Percentiles rank a stretch among this genome's conserved stretches.
Evolutionary conservation across 2,113 vertebrate species (phyloP).

Genomic region (Stegostoma tigrinum): DNA sequence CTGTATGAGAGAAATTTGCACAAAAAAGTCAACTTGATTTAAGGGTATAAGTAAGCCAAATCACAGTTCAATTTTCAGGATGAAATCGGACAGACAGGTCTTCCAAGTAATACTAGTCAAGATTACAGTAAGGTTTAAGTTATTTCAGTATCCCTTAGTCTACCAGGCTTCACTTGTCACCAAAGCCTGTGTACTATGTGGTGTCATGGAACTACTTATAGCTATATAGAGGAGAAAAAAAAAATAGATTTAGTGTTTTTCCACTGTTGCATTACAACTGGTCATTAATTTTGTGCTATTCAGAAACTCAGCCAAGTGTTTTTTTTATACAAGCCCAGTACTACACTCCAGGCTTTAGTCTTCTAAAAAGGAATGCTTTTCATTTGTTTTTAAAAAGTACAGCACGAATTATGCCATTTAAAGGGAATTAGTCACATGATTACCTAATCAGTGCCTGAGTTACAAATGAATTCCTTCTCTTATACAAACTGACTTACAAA

Average conservation of each 20-base stretch:
- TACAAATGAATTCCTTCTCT: no score
- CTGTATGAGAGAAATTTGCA: neutral
- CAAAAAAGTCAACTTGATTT: neutral
- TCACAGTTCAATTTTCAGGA: neutral
- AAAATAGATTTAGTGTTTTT: neutral
- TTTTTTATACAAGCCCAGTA: neutral
- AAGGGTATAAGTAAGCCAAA: neutral
- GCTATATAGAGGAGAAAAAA: neutral
- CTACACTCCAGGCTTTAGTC: neutral
- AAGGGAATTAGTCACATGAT: neutral
- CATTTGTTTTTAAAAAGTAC: neutral
- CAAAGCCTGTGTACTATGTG: neutral
- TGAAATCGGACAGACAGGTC: neutral
- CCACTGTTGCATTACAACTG: neutral
- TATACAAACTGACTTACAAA: no score
- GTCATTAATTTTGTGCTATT: neutral
- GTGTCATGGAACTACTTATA: neutral
- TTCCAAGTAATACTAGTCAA: neutral
- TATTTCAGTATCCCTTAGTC: neutral
- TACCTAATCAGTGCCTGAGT: neutral
- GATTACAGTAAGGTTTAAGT: neutral
- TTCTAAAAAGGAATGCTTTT: neutral
- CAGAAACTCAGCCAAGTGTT: constrained; percentile 28
- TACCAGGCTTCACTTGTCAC: neutral
- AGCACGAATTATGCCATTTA: neutral